phyloP scores from a whole-genome alignment of 1,140 invertebrate species.

The Sycophaga agraensis region DNA sequence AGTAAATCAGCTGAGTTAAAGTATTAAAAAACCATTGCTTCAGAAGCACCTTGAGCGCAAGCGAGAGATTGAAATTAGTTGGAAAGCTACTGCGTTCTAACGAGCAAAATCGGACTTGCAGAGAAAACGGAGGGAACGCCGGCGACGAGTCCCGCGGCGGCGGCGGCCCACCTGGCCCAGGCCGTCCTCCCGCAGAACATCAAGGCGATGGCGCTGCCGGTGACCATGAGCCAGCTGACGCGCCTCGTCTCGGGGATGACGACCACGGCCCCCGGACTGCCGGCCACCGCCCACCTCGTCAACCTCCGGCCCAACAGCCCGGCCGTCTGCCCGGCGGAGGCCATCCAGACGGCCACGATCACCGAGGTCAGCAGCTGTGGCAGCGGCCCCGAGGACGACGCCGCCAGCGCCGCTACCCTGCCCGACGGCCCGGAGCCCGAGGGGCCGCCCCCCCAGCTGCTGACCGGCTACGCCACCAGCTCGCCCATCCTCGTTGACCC shows the following conservation, averaged over 20 bases:
- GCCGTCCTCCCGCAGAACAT: conserved; percentile 67
- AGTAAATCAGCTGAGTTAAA: too few relatives aligned
- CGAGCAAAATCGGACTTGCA: background rate
- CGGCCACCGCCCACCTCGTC: background rate
- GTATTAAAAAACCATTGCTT: too few relatives aligned
- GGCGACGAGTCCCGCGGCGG: conserved; percentile 52
- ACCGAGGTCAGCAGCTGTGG: conserved; percentile 51
- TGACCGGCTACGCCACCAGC: conserved; percentile 39
- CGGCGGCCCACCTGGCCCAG: conserved; percentile 67
- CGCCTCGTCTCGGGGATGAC: conserved; percentile 50
- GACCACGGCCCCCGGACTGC: conserved; percentile 38
- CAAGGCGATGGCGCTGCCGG: conserved; percentile 58
- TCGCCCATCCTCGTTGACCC: conserved; percentile 50
- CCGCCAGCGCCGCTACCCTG: conserved; percentile 44
- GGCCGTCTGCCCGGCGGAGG: background rate
- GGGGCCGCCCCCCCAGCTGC: background rate
- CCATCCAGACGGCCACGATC: conserved; percentile 39
- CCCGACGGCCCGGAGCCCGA: conserved; percentile 11
- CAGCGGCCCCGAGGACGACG: conserved; percentile 49
- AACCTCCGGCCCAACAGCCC: too few relatives aligned
- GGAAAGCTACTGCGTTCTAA: too few relatives aligned
- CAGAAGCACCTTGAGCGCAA: too few relatives aligned
- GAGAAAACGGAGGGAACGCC: conserved; percentile 65
- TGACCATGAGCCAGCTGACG: conserved; percentile 53
- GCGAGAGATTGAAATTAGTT: too few relatives aligned